These are phyloP conservation scores for Athetis lepigone DNA, from an alignment of 2,888 invertebrate genomes.

Conservation along the genomic window DNA sequence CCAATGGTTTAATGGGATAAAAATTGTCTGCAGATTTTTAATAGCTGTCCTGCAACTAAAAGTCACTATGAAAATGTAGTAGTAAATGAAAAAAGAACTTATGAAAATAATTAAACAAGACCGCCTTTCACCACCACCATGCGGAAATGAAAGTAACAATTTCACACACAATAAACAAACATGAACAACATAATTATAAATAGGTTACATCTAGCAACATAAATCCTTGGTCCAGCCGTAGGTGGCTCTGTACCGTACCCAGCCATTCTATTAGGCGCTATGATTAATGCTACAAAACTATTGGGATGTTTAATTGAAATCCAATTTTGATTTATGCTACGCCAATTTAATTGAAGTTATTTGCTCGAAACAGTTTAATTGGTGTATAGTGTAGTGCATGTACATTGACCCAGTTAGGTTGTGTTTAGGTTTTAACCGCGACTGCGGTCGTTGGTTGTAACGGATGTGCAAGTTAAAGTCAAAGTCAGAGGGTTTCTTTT, in stretches of 20 bases:
- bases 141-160: constrained; percentile 21
- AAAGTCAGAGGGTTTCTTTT: too few relatives aligned
- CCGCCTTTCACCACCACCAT: background rate
- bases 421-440: too few relatives aligned
- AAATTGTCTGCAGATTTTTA: too few relatives aligned
- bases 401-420: constrained; percentile 46
- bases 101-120: too few relatives aligned
- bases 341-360: constrained; percentile 74
- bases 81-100: too few relatives aligned
- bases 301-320: constrained; percentile 83
- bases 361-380: constrained; percentile 67
- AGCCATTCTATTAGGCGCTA: constrained; percentile 72
- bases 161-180: constrained; percentile 39
- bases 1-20: too few relatives aligned
- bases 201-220: constrained; percentile 44
- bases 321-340: constrained; percentile 78
- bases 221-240: constrained; percentile 55
- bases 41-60: too few relatives aligned
- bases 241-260: constrained; percentile 62
- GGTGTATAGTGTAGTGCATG: constrained; percentile 46
- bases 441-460: too few relatives aligned
- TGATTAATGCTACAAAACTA: constrained; percentile 78
- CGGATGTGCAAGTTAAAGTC: too few relatives aligned
- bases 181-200: constrained; percentile 14
- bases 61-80: too few relatives aligned